Percentiles rank a stretch among this genome's conserved stretches.
Evolutionary conservation across 2,113 vertebrate species (phyloP).

Genomic region (Tachuris rubrigastra): DNA sequence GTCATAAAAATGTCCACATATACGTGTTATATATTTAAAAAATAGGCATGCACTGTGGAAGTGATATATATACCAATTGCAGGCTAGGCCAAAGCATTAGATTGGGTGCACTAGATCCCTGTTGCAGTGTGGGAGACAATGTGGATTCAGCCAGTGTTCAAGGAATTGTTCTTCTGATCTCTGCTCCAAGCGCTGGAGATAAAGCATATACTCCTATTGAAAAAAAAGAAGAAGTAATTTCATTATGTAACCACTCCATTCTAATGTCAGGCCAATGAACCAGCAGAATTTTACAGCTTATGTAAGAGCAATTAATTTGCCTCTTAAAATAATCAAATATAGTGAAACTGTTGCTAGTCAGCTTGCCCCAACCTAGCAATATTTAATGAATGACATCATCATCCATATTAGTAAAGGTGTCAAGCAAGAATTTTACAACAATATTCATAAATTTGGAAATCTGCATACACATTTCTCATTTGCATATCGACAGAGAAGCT

Average conservation of each 20-base stretch:
- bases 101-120: slow-evolving; percentile 84
- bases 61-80: background rate
- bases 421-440: background rate
- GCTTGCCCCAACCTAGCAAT: background rate
- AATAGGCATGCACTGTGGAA: background rate
- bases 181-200: slow-evolving; percentile 86
- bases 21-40: background rate
- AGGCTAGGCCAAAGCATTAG: slow-evolving; percentile 30
- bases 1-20: background rate
- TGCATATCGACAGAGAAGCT: background rate
- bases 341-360: background rate
- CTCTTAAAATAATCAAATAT: background rate
- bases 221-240: background rate
- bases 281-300: background rate
- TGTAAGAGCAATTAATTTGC: background rate
- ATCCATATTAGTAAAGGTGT: background rate
- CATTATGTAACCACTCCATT: background rate
- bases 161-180: slow-evolving; percentile 87
- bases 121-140: slow-evolving; percentile 89
- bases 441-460: background rate
- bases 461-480: background rate
- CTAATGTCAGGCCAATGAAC: background rate
- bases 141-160: slow-evolving; percentile 91
- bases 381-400: background rate
- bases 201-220: slow-evolving; percentile 84